phyloP scores from a whole-genome alignment of 2,797 vertebrate genomes.

The Malacoraja senta region DNA sequence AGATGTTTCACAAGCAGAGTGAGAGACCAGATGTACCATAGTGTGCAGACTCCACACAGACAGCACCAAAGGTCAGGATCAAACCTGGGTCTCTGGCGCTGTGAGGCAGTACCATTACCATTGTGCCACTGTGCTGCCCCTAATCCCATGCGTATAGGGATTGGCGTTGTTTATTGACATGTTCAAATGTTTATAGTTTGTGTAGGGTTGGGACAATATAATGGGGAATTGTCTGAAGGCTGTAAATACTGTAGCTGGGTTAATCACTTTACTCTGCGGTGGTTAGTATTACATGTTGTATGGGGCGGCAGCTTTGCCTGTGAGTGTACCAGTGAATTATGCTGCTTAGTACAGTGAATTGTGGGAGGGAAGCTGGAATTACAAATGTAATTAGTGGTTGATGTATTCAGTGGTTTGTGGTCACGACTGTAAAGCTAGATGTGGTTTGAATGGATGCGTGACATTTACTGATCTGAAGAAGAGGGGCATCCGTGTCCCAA shows the following conservation, averaged over 20 bases:
- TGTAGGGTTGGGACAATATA: too few relatives aligned
- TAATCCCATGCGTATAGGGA: neutral
- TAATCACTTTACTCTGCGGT: neutral
- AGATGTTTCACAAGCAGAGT: too few relatives aligned
- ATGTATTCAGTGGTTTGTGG: constrained; percentile 15
- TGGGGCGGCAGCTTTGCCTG: neutral
- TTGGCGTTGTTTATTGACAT: neutral
- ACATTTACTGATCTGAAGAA: constrained; percentile 12
- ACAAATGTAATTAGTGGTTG: constrained; percentile 26
- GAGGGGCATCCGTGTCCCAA: neutral
- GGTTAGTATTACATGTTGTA: neutral
- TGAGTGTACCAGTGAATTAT: neutral
- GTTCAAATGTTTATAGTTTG: neutral
- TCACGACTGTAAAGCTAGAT: neutral
- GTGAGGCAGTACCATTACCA: too few relatives aligned
- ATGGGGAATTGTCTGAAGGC: neutral
- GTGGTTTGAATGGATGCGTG: constrained; percentile 14
- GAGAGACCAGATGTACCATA: too few relatives aligned
- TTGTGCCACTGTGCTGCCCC: too few relatives aligned
- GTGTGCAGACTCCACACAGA: too few relatives aligned
- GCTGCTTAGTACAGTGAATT: neutral
- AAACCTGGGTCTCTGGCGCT: too few relatives aligned
- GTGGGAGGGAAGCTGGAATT: neutral
- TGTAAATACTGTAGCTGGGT: neutral
- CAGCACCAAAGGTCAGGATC: too few relatives aligned